Evolutionary conservation across 2,888 invertebrate genomes (phyloP).

Genomic region (Criorhina ranunculi): DNA sequence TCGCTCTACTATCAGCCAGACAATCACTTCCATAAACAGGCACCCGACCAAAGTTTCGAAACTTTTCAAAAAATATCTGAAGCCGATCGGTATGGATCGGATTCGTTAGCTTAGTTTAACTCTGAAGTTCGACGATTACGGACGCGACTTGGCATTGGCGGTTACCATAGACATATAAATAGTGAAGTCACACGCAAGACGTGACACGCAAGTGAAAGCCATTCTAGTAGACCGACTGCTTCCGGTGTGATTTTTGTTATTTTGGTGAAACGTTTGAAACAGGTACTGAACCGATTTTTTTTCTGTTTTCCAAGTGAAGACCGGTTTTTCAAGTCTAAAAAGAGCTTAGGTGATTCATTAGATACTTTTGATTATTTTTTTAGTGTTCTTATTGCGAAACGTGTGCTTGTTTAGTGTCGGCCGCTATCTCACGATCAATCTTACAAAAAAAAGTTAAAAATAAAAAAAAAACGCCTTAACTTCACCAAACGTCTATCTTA

Average conservation of each 20-base stretch:
- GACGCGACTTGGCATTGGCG: slow-evolving; percentile 9
- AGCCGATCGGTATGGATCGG: slow-evolving; percentile 45
- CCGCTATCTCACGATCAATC: slow-evolving; percentile 11
- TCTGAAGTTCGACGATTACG: slow-evolving; percentile 47
- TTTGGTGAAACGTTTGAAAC: background rate
- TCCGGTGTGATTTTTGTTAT: background rate
- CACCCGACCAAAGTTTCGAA: slow-evolving; percentile 20
- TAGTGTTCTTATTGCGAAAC: background rate
- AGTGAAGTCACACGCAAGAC: background rate
- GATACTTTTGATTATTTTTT: too few species aligned
- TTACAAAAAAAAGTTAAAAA: background rate
- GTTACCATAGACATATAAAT: background rate
- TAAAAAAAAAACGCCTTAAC: background rate
- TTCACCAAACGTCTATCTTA: slow-evolving; percentile 7
- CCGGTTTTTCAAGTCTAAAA: slow-evolving; percentile 11
- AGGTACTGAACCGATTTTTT: slow-evolving; percentile 8
- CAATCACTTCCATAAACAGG: background rate
- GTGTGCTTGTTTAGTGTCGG: too few species aligned
- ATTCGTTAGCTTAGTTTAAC: slow-evolving; percentile 60
- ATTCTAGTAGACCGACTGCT: background rate
- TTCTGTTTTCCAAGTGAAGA: background rate
- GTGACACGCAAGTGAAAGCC: slow-evolving; percentile 2
- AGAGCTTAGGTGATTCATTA: background rate
- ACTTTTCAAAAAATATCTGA: slow-evolving; percentile 39
- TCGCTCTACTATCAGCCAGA: slow-evolving; percentile 23